Conservation (phyloP, 2,113 vertebrate genomes). For the Hippoglossus stenolepis region DNA sequence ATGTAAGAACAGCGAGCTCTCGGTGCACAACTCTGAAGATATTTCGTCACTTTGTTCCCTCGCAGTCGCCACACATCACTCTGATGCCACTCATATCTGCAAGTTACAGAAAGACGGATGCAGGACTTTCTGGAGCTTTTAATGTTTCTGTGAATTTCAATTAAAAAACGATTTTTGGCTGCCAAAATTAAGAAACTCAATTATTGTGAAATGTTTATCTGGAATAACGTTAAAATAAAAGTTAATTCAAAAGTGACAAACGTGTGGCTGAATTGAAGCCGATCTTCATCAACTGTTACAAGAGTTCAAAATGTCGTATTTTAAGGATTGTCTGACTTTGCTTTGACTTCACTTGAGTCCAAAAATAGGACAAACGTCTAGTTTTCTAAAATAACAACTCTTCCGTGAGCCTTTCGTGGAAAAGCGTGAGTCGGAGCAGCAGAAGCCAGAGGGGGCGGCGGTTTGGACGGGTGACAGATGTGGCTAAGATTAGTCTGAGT, state of each 20-base stretch:
- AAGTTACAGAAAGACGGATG: slow-evolving; percentile 12
- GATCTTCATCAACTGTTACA: too few species aligned
- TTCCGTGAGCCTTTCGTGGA: slow-evolving; percentile 1
- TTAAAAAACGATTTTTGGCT: background rate
- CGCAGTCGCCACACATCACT: slow-evolving; percentile 12
- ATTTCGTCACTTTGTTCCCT: slow-evolving; percentile 2
- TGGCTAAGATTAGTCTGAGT: slow-evolving; percentile 56
- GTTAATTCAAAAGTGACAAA: background rate
- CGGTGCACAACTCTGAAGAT: background rate
- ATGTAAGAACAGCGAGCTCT: background rate
- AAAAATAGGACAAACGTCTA: background rate
- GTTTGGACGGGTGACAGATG: slow-evolving; percentile 52
- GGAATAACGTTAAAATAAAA: background rate
- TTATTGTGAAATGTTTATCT: background rate
- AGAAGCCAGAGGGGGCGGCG: slow-evolving; percentile 1
- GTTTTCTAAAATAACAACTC: background rate
- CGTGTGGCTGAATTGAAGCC: background rate
- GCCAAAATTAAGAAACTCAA: background rate
- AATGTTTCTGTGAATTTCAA: background rate
- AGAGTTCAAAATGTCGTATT: background rate
- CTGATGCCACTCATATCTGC: slow-evolving; percentile 1
- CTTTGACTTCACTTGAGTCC: slow-evolving; percentile 12
- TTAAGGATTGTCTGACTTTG: background rate
- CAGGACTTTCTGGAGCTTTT: background rate
- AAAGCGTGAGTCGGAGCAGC: slow-evolving; percentile 27